Evolutionary conservation across 2,113 vertebrate species (phyloP), one percentile per base, ranked within the genome.

Genomic region (Gyps fulvus): DNA sequence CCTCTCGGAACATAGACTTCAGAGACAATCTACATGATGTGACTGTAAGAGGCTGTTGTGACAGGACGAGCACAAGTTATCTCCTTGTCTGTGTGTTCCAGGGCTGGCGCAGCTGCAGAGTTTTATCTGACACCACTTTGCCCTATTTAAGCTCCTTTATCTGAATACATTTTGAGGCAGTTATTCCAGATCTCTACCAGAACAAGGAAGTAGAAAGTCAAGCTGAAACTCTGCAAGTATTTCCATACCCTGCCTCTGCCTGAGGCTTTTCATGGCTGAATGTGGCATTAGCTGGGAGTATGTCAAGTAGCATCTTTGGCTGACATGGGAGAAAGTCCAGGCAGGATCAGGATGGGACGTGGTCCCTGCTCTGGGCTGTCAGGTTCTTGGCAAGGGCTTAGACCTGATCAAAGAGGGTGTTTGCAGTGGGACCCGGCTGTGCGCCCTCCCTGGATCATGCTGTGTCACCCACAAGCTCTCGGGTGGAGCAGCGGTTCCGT

Each of bases 1-100:
- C n/a, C 43, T 26, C 52, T 34, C 0, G 7, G 47, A 32, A 57
- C 31, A 4, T 0, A 3, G 3, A 6, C 10, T 1, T 32, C 26
- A 38, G 69, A 17, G 58, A 4, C 59, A 9, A 8, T 3, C 20
- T 9, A 3, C 2, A 1, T 2, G 45, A 3, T 32, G 70, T 13
- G 42, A 2, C 38, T 10, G 31, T 12, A 6, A 38, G 52, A 47
- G 47, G 42, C 54, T 69, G 45, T 9, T 42, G 40, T 12, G 65
- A 2, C 55, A 45, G 61, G 25, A 22, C 4, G 34, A 55, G 42
- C 70, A 8, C 47, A 4, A 59, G 3, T 71, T 16, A 27, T 6
- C 16, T 58, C 49, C 40, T 26, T 21, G 29, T 13, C 27, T 16
- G 27, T 13, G 40, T 70, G 78, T 19, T 22, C 42, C n/a, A 31